Percentiles rank a stretch among this genome's conserved stretches.
Conservation (phyloP, 2,797 vertebrate genomes). For the Melanotaenia maccullochi region DNA sequence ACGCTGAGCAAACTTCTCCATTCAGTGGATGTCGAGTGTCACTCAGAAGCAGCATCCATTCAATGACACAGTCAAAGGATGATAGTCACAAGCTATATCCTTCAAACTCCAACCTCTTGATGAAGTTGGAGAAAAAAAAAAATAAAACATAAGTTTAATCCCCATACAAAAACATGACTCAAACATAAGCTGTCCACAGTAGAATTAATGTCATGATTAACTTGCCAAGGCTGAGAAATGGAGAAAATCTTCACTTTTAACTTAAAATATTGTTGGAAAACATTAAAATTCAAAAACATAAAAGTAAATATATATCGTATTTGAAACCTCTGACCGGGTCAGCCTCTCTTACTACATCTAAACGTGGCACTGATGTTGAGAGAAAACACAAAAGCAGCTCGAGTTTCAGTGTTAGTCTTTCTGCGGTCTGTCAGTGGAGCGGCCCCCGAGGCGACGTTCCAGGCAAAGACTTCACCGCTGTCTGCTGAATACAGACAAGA, state of each 20-base stretch:
- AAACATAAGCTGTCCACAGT: constrained; percentile 21
- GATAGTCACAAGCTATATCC: constrained; percentile 48
- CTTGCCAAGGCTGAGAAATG: constrained; percentile 18
- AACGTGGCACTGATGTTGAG: constrained; percentile 17
- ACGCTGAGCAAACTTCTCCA: not conserved
- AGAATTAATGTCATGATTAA: constrained; percentile 37
- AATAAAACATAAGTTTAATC: constrained; percentile 39
- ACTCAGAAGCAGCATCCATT: constrained; percentile 9
- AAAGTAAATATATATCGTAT: constrained; percentile 42
- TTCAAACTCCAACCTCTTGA: constrained; percentile 52
- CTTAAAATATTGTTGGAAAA: constrained; percentile 17
- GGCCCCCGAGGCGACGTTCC: constrained; percentile 49
- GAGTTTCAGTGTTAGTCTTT: constrained; percentile 33
- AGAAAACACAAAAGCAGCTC: constrained; percentile 30
- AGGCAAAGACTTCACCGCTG: constrained; percentile 44
- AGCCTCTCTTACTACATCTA: constrained; percentile 22
- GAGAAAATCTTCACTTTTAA: not conserved
- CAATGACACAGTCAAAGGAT: constrained; percentile 30
- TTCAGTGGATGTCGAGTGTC: constrained; percentile 4
- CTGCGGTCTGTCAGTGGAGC: constrained; percentile 29
- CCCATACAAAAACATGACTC: constrained; percentile 38
- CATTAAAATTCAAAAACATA: not conserved
- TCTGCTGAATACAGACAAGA: constrained; percentile 67
- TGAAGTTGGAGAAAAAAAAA: constrained; percentile 47
- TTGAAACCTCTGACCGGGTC: constrained; percentile 42